Base-by-base conservation (phyloP, 2,113 vertebrate species). In the Leptodactylus fuscus region DNA sequence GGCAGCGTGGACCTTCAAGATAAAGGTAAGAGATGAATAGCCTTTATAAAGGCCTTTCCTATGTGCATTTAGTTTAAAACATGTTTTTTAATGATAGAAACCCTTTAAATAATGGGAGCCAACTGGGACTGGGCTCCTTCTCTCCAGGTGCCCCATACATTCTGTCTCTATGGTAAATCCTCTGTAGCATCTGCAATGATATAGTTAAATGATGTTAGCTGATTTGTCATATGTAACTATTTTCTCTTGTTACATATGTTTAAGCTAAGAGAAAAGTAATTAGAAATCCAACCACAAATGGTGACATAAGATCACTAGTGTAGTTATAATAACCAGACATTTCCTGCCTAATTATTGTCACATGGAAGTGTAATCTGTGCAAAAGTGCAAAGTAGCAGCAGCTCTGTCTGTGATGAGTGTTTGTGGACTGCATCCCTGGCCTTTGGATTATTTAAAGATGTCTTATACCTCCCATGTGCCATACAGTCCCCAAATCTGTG, bases 291-390 rank as follows among this genome's bases (percentile, higher is more conserved):
- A 69, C 16, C 32, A 36, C 65, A 69, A 69, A 20, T 4, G 18
- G 32, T 69, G 34, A 69, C 16, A 69, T 22, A 69, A 36, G 16
- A 69, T 69, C 16, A 16, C 1, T 0, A 18, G 32, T 8, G 15
- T 9, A 67, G 29, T 69, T 38, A 34, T 36, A 69, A 34, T 36
- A 69, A 36, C 32, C 34, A 69, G 65, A 69, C 65, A 22, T 69
- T 69, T 69, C 65, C 65, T 69, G 65, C 65, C 32, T 69, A 69
- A 69, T 69, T 34, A 69, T 34, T 69, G 65, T 69, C 65, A 69
- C 16, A 36, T 69, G 32, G 3, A 69, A 69, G 65, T 36, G 16
- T 67, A 32, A 32, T 67, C 29, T 67, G 27, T 67, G 29, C 22
- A 7, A 13, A 69, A 10, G 65, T 36, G 16, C 32, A 69, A 69